Evolutionary conservation across 2,797 vertebrate genomes (phyloP), one percentile per base, ranked within the genome.

Genomic region (Hylomyscus alleni): DNA sequence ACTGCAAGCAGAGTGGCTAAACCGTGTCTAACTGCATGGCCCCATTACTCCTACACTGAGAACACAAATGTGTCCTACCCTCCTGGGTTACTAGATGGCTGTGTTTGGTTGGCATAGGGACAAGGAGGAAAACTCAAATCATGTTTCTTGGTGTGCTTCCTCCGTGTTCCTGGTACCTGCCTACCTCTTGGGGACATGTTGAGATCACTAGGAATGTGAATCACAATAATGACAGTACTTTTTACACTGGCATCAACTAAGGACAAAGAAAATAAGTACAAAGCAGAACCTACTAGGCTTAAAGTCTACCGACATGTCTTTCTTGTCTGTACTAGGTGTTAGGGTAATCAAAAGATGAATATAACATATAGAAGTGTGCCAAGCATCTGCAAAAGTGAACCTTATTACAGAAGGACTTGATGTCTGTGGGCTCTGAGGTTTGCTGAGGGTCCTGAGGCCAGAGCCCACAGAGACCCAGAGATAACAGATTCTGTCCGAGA

Each of bases 211-310:
- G 62, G 50, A 89, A 26, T 76, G 4, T 6, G 14, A n/a, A 13
- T 78, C 11, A 1, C 65, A 7, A n/a, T 44, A 29, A 47, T 8
- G n/a, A 52, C 24, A 26, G n/a, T 29, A 0, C 26, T 76, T 67
- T 29, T 73, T 6, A 50, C 65, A 2, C 1, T 93, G 80, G 31
- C 67, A 34, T 87, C 20, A 80, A 69, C 26, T 54, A 89, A 84
- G n/a, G 44, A 83, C 60, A 95, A 88, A 89, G 58, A 89, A 90
- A 91, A 92, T 50, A 86, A 94, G 76, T 47, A 52, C 20, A 91
- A 95, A 94, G 50, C 8, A 84, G 83, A 93, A 89, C 89, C 34
- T 76, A 40, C 73, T 69, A 67, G 62, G 8, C n/a, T 90, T 76
- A 24, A 87, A 90, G 44, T 73, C 15, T 37, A 58, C 1, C 52